Percentiles rank a stretch among this genome's conserved stretches.
These are phyloP conservation scores for Maniola hyperantus DNA, from an alignment of 2,888 invertebrate genomes.

Conservation along the genomic window DNA sequence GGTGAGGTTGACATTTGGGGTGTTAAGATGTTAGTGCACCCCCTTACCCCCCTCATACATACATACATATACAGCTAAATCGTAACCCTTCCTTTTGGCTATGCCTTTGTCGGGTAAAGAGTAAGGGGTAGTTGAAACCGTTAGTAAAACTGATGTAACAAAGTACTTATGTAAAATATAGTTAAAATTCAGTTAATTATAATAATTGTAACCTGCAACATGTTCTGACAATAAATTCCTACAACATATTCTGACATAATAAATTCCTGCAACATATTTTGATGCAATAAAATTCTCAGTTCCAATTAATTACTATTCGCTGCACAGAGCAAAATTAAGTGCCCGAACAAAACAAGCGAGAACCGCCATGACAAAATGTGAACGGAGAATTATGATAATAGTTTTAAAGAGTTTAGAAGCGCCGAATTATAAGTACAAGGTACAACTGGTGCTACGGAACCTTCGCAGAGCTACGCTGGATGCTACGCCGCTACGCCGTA, in stretches of 20 bases:
- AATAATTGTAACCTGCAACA: slow-evolving; percentile 9
- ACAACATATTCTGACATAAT: slow-evolving; percentile 17
- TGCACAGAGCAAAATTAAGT: slow-evolving; percentile 60
- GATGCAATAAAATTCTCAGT: slow-evolving; percentile 30
- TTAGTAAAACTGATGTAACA: background rate
- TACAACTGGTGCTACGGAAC: slow-evolving; percentile 59
- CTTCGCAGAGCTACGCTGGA: slow-evolving; percentile 54
- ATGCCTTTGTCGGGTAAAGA: background rate
- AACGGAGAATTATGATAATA: slow-evolving; percentile 77
- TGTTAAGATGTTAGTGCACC: too few relatives aligned
- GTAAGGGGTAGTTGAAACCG: background rate
- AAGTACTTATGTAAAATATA: background rate
- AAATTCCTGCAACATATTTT: slow-evolving; percentile 27
- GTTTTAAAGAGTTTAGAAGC: slow-evolving; percentile 75
- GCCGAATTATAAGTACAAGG: slow-evolving; percentile 65
- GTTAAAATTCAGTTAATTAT: slow-evolving; percentile 6
- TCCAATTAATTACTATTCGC: slow-evolving; percentile 45
- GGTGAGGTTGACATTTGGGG: too few relatives aligned
- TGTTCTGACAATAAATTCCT: slow-evolving; percentile 18
- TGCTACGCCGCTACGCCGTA: slow-evolving; percentile 55
- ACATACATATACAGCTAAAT: too few relatives aligned
- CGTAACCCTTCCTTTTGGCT: too few relatives aligned
- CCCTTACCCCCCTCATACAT: too few relatives aligned
- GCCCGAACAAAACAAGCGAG: slow-evolving; percentile 43
- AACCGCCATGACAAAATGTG: slow-evolving; percentile 69